Percentiles rank a stretch among this genome's conserved stretches.
These are phyloP conservation scores for Cotesia vestalis DNA, from an alignment of 1,140 invertebrate species.

Conservation along the genomic window DNA sequence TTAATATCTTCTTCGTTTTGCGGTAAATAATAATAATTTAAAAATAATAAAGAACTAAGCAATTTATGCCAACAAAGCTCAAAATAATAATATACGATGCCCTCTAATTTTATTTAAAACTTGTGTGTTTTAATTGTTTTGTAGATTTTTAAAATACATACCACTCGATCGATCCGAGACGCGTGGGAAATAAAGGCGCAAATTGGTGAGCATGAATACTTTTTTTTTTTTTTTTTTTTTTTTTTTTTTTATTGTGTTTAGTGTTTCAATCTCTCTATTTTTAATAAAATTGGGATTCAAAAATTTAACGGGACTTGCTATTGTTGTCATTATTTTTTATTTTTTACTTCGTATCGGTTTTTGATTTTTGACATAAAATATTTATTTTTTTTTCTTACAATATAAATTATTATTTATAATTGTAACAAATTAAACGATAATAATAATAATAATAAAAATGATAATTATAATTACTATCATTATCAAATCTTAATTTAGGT, in stretches of 20 bases:
- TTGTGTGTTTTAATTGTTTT: conserved; percentile 37
- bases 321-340: too few relatives aligned
- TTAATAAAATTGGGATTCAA: conserved; percentile 19
- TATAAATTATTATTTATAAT: too few relatives aligned
- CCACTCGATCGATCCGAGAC: conserved; percentile 67
- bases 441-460: too few relatives aligned
- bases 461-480: too few relatives aligned
- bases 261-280: conserved; percentile 15
- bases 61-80: conserved; percentile 35
- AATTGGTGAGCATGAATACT: conserved; percentile 63
- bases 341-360: too few relatives aligned
- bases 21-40: conserved; percentile 1
- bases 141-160: conserved; percentile 58
- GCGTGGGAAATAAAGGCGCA: conserved; percentile 67
- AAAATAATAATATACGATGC: conserved; percentile 15
- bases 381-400: too few relatives aligned
- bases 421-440: too few relatives aligned
- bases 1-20: neutral
- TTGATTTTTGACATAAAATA: too few relatives aligned
- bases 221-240: conserved; percentile 46
- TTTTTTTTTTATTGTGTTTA: conserved; percentile 24
- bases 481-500: too few relatives aligned
- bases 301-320: too few relatives aligned
- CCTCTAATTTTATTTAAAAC: conserved; percentile 22
- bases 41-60: conserved; percentile 32